Evolutionary conservation across 1,140 invertebrate genomes (phyloP), one percentile per base, ranked within the genome.

Genomic region (Leptoteleia sp.): DNA sequence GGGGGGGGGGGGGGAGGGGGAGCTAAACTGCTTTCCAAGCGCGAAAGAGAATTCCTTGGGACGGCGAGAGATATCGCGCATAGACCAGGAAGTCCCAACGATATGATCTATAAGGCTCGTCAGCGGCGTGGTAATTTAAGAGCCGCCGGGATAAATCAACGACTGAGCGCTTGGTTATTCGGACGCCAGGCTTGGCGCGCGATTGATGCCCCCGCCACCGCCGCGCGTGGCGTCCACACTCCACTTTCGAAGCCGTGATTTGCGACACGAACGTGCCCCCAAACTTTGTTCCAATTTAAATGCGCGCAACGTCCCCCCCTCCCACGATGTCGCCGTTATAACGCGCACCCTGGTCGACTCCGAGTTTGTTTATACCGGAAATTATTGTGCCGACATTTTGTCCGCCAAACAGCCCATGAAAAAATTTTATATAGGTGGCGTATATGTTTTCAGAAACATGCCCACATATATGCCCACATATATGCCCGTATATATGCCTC

Each of bases 71-170:
- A 76, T 77, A 75, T 61, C 67, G 55, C 68, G 57, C 50, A n/a
- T n/a, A n/a, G 70, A 77, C 37, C 83, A 82, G 85, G 80, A 84
- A 84, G 75, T 78, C n/a, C 65, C 81, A 29, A 76, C 78, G 84
- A 87, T 88, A 87, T 86, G 87, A 88, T 89, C 81, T 87, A 86
- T 81, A n/a, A 81, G 82, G 83, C 76, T 76, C 45, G 78, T 81
- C 78, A 70, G 57, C 52, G n/a, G 52, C 71, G 81, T 67, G 80
- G 85, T 86, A 84, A 88, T 87, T 86, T 82, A 82, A 82, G 76
- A 70, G 54, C 43, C n/a, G 17, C 55, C 52, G 37, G 79, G 81
- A 82, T 84, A 85, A 86, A 88, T 87, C 83, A 83, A 62, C n/a
- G 9, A 48, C 59, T 16, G 35, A 25, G 29, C 27, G 35, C 25